A percentile compares a stretch with the other conserved stretches of the same genome.
These are phyloP conservation scores for Epirrhoe alternata DNA, from an alignment of 2,888 invertebrate genomes.

Conservation along the genomic window DNA sequence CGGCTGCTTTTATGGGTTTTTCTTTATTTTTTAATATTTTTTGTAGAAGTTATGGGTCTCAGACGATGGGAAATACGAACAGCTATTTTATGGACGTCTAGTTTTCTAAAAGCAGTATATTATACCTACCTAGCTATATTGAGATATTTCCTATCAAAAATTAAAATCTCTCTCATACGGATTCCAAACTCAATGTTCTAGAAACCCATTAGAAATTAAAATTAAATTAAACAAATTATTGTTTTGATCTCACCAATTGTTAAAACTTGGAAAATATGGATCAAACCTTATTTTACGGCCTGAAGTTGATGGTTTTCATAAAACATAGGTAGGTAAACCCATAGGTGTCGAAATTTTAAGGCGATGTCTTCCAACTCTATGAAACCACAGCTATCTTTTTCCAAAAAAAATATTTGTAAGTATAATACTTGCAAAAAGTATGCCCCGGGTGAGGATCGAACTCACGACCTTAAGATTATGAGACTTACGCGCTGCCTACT, in stretches of 20 bases:
- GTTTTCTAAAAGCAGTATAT: conserved; percentile 30
- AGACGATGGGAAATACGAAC: conserved; percentile 40
- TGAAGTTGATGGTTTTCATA: no score
- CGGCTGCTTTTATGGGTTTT: conserved; percentile 84
- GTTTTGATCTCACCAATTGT: no score
- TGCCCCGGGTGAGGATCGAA: conserved; percentile 97
- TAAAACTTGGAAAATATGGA: no score
- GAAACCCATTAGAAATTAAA: no score
- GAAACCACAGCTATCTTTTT: no score
- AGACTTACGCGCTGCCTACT: conserved; percentile 91
- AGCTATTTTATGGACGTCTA: conserved; percentile 41
- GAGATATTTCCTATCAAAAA: conserved; percentile 3
- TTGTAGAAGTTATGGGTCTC: conserved; percentile 65
- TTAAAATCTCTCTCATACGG: background rate
- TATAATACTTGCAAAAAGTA: no score
- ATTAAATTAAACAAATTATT: no score
- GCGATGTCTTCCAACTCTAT: no score
- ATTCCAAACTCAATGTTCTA: background rate
- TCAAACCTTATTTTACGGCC: no score
- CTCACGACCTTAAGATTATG: conserved; percentile 98
- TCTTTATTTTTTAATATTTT: conserved; percentile 83
- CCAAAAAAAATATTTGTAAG: no score
- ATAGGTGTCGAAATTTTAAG: no score
- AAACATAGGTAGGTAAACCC: no score
- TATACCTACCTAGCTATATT: conserved; percentile 8